Evolutionary conservation across 2,888 invertebrate species (phyloP).

Genomic region (Nomada flava): DNA sequence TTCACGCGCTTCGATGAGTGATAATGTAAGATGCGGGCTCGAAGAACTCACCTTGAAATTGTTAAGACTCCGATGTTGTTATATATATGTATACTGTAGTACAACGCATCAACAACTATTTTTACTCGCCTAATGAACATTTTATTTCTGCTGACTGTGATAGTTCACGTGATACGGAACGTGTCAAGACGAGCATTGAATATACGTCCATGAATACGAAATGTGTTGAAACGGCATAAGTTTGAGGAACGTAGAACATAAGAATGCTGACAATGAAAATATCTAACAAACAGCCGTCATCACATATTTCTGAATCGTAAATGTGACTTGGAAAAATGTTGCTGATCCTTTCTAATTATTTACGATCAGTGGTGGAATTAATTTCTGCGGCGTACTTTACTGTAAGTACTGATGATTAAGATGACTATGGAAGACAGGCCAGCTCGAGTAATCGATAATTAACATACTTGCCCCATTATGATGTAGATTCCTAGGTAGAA

Average conservation of each 20-base stretch:
- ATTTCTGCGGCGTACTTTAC: conserved; percentile 30
- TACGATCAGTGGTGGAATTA: conserved; percentile 3
- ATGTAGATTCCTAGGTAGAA: neutral
- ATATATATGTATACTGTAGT: no score
- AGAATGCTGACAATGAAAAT: neutral
- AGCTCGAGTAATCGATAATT: conserved; percentile 13
- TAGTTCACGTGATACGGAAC: neutral
- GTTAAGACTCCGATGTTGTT: no score
- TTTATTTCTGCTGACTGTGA: neutral
- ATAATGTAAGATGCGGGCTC: no score
- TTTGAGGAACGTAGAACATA: neutral
- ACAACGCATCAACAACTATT: neutral
- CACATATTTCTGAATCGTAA: conserved; percentile 1
- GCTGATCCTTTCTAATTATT: neutral
- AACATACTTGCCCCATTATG: neutral
- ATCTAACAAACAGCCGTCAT: neutral
- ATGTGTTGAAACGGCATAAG: neutral
- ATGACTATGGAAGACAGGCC: neutral
- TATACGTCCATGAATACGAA: neutral
- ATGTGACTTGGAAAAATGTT: neutral
- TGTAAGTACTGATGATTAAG: neutral
- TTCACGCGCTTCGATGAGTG: no score
- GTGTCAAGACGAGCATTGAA: neutral
- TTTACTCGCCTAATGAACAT: neutral
- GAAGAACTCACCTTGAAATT: no score